Conservation (phyloP, 2,888 invertebrate genomes). For the Machimus atricapillus region DNA sequence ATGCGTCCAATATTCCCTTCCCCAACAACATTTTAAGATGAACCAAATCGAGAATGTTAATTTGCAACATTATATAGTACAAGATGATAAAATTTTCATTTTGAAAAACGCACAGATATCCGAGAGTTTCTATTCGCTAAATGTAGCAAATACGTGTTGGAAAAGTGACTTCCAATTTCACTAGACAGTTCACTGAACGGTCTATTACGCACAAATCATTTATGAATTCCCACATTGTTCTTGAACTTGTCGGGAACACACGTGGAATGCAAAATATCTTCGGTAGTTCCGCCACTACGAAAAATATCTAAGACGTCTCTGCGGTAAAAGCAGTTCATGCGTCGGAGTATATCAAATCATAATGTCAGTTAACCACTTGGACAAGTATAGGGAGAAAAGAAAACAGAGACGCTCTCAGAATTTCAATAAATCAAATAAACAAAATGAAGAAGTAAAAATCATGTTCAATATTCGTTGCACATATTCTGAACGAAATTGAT, state of each 20-base stretch:
- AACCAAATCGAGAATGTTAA: neutral
- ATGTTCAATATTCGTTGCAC: neutral
- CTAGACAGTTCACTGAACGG: neutral
- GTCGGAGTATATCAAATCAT: conserved; percentile 21
- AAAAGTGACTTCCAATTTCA: neutral
- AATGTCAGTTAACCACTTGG: neutral
- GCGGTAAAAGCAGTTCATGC: conserved; percentile 19
- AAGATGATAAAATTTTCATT: neutral
- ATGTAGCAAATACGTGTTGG: neutral
- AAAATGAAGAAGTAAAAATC: neutral
- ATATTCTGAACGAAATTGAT: neutral
- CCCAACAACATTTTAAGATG: neutral
- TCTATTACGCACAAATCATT: neutral
- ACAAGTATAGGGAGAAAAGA: conserved; percentile 7
- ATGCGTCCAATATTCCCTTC: too few relatives aligned
- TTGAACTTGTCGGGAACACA: neutral
- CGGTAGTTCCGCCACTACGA: conserved; percentile 7
- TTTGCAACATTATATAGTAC: neutral
- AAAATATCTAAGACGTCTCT: neutral
- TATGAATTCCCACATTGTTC: neutral
- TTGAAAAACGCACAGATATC: neutral
- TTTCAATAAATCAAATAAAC: neutral
- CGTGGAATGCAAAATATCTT: conserved; percentile 8
- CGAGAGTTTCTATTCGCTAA: neutral
- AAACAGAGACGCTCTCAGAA: conserved; percentile 12